Evolutionary conservation across 2,888 invertebrate genomes (phyloP).

Genomic region (Stramonita haemastoma): DNA sequence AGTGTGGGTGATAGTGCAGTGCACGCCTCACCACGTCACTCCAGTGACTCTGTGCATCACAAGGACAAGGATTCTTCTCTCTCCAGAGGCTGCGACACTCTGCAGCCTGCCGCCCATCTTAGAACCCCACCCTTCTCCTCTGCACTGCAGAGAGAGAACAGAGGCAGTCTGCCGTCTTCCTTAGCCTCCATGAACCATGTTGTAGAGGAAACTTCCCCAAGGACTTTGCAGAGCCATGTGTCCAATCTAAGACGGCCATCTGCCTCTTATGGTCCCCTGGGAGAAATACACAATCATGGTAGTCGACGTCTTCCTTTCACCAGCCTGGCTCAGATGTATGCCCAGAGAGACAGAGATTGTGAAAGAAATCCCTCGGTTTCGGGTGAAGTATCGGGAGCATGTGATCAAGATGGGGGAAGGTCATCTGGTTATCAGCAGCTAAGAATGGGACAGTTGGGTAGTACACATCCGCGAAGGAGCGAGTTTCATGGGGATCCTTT

Average conservation of each 20-base stretch:
- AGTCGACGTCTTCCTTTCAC: slow-evolving; percentile 43
- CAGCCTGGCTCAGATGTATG: slow-evolving; percentile 33
- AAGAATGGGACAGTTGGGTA: too few relatives aligned
- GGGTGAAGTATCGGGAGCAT: neutral
- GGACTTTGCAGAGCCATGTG: neutral
- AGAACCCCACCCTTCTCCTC: neutral
- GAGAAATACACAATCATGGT: slow-evolving; percentile 23
- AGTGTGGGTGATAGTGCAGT: neutral
- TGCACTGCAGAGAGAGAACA: neutral
- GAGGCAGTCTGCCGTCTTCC: neutral
- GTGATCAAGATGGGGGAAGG: neutral
- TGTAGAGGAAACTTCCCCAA: neutral
- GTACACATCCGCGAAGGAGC: neutral
- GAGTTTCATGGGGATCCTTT: neutral
- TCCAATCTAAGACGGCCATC: neutral
- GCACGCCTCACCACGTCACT: neutral
- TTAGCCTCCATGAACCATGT: neutral
- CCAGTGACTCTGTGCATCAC: neutral
- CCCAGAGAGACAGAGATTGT: neutral
- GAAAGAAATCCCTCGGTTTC: neutral
- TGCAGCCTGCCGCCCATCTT: neutral
- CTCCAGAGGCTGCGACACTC: neutral
- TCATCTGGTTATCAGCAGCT: neutral
- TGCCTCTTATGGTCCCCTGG: neutral
- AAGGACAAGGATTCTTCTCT: neutral